Evolutionary conservation across 2,797 vertebrate species (phyloP).

Genomic region (Phylloscopus collybita): DNA sequence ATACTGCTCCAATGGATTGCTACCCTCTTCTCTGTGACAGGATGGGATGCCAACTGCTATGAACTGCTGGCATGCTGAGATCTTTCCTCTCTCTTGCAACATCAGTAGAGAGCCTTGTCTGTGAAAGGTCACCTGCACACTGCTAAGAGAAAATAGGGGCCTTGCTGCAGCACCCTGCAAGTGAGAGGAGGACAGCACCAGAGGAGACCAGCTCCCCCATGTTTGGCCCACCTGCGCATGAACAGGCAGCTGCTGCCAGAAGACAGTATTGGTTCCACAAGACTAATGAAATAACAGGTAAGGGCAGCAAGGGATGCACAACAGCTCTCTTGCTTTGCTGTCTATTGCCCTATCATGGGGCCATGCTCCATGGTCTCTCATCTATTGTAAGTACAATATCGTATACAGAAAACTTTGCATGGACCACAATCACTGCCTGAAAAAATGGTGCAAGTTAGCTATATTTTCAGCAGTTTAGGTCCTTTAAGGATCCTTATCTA

Average conservation of each 20-base stretch:
- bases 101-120: not conserved
- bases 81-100: not conserved
- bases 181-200: not conserved
- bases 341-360: not conserved
- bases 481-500: not conserved
- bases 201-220: not conserved
- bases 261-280: not conserved
- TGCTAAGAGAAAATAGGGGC: not conserved
- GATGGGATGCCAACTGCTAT: no score
- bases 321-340: not conserved
- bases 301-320: not conserved
- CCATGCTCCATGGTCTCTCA: not conserved
- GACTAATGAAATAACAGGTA: not conserved
- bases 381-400: fast-evolving
- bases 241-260: not conserved
- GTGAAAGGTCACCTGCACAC: not conserved
- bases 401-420: not conserved
- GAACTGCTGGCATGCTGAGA: not conserved
- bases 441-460: not conserved
- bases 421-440: not conserved
- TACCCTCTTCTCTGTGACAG: fast-evolving
- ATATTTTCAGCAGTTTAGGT: not conserved
- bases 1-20: not conserved
- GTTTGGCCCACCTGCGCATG: fast-evolving
- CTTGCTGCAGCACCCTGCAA: not conserved